phyloP scores from a whole-genome alignment of 2,797 vertebrate species.

The Thalassophryne amazonica region DNA sequence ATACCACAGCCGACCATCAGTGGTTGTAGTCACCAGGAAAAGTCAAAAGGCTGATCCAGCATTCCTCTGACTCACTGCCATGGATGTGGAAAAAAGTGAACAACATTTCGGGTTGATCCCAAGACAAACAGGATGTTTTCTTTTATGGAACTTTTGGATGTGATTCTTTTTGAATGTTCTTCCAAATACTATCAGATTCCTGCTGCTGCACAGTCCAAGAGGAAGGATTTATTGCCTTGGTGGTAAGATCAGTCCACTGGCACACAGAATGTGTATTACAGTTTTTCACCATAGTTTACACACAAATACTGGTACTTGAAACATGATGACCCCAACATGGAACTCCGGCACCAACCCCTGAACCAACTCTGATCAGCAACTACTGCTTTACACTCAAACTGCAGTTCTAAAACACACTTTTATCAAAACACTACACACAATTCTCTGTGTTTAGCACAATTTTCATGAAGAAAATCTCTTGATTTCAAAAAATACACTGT shows the following conservation, averaged over 20 bases:
- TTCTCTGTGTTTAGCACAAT: no score
- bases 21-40: conserved; percentile 33
- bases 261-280: conserved; percentile 5
- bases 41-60: conserved; percentile 23
- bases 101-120: conserved; percentile 12
- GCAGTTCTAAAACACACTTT: no score
- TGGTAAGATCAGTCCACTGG: conserved; percentile 11
- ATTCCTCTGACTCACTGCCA: conserved; percentile 36
- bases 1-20: conserved; percentile 27
- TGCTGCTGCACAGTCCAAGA: not conserved
- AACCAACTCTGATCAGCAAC: no score
- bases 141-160: conserved; percentile 9
- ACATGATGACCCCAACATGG: no score
- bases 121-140: conserved; percentile 25
- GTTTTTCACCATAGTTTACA: no score
- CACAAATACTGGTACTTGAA: no score
- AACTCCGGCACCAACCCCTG: no score
- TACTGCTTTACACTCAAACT: no score
- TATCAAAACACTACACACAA: no score
- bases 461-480: no score
- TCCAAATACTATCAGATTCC: conserved; percentile 12
- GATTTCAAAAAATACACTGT: no score
- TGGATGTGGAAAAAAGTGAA: conserved; percentile 13
- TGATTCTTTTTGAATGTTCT: not conserved
- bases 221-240: conserved; percentile 5